A percentile compares a stretch with the other conserved stretches of the same genome.
Evolutionary conservation across 37 sponge, comb jelly and placozoan species (phyloP).

Genomic region (Bolinopsis microptera): DNA sequence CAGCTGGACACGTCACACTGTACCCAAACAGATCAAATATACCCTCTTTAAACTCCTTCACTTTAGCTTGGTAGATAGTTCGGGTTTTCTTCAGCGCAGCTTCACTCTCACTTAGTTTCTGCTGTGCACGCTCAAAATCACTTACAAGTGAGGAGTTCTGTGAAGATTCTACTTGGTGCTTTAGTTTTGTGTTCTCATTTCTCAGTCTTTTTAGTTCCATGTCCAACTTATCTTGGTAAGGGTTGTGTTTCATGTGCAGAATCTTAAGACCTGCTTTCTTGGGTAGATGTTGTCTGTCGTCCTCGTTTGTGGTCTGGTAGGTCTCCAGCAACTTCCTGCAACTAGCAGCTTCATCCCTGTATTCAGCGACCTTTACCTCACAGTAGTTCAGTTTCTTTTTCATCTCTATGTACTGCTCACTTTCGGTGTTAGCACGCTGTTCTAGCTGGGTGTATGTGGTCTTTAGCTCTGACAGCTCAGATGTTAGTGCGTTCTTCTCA

Average conservation of each 20-base stretch:
- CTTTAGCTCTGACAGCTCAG: conserved; percentile 9
- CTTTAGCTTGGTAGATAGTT: conserved; percentile 38
- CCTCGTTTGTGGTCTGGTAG: conserved; percentile 2
- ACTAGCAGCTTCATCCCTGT: conserved; percentile 4
- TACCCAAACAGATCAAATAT: conserved; percentile 41
- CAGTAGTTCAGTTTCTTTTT: neutral
- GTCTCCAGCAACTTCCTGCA: conserved; percentile 15
- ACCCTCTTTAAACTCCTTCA: conserved; percentile 29
- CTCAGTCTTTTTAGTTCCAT: neutral
- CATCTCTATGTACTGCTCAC: neutral
- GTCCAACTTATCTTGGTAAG: conserved; percentile 51
- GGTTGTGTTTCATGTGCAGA: conserved; percentile 49
- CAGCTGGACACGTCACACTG: conserved; percentile 43
- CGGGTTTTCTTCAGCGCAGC: conserved; percentile 38
- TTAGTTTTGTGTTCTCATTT: conserved; percentile 13
- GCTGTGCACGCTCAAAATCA: neutral
- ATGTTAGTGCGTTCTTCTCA: neutral
- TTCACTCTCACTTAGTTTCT: conserved; percentile 6
- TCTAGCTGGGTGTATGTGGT: neutral
- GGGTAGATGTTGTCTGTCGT: neutral
- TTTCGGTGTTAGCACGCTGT: neutral
- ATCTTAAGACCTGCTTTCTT: neutral
- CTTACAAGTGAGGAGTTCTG: neutral
- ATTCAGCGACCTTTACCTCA: conserved; percentile 13
- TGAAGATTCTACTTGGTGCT: neutral